Evolutionary conservation across 2,888 invertebrate genomes (phyloP).

Genomic region (Carpatolechia fugitivella): DNA sequence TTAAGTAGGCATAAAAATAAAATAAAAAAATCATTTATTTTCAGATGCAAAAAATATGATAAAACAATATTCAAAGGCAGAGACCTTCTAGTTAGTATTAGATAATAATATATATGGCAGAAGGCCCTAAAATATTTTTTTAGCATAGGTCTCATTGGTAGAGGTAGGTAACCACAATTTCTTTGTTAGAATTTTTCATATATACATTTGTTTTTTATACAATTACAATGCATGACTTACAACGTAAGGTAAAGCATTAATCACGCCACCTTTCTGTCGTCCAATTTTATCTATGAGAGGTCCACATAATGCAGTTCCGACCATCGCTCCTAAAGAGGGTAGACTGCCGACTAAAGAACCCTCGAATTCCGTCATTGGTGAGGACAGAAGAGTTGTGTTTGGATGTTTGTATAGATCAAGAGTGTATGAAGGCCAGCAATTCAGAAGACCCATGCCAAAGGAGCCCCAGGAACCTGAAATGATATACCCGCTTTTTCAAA

Average conservation of each 20-base stretch:
- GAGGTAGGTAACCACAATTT: no score
- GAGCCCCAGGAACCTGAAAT: constrained; percentile 52
- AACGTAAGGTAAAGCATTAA: constrained; percentile 72
- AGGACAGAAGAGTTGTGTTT: constrained; percentile 55
- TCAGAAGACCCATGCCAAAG: constrained; percentile 48
- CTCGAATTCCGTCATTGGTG: constrained; percentile 67
- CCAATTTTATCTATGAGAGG: constrained; percentile 70
- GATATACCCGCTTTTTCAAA: no score
- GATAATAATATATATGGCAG: no score
- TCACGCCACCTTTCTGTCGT: constrained; percentile 72
- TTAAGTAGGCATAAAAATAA: no score
- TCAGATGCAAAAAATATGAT: no score
- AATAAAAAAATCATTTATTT: no score
- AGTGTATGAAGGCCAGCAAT: constrained; percentile 81
- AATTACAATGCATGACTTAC: constrained; percentile 51
- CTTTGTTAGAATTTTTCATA: no score
- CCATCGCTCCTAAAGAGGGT: constrained; percentile 75
- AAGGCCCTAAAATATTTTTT: no score
- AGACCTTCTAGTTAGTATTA: no score
- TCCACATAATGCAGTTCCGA: constrained; percentile 68
- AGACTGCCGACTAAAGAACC: constrained; percentile 77
- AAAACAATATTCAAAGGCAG: no score
- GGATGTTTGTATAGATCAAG: constrained; percentile 57
- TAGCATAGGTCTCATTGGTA: no score
- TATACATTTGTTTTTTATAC: no score